Evolutionary conservation across 2,113 vertebrate species (phyloP).

Genomic region (Oncorhynchus tshawytscha): DNA sequence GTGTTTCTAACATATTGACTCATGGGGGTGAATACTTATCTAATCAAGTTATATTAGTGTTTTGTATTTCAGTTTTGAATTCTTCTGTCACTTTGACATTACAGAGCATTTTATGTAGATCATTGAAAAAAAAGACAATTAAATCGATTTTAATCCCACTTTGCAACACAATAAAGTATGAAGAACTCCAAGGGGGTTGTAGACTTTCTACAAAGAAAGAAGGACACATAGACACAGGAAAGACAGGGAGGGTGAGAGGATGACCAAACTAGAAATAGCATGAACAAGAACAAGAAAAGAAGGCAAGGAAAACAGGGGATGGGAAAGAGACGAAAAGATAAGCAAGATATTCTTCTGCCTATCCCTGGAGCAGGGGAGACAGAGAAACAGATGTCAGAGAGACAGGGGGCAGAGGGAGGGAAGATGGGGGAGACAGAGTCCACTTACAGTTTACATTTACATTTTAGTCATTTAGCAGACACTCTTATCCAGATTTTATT

Average conservation of each 20-base stretch:
- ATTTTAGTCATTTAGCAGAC: no score
- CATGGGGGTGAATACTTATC: no score
- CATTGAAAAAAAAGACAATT: no score
- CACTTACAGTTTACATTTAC: background rate
- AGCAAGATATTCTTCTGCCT: constrained; percentile 42
- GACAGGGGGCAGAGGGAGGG: constrained; percentile 19
- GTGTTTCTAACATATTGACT: no score
- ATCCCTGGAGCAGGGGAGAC: constrained; percentile 59
- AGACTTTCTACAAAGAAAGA: background rate
- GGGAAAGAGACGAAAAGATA: background rate
- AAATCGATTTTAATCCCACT: no score
- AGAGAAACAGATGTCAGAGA: constrained; percentile 71
- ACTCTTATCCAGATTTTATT: no score
- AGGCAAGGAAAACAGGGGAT: background rate
- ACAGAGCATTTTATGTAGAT: no score
- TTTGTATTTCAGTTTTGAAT: no score
- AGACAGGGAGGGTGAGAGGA: background rate
- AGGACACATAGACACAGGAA: background rate
- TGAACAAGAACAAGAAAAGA: background rate
- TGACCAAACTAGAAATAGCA: background rate
- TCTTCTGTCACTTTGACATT: no score
- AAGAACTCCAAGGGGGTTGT: no score
- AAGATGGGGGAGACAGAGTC: background rate
- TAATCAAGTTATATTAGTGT: no score
- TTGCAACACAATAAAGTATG: no score